A percentile compares a stretch with the other conserved stretches of the same genome.
phyloP scores from a whole-genome alignment of 2,888 invertebrate genomes.

The Sminthurinus aureus region DNA sequence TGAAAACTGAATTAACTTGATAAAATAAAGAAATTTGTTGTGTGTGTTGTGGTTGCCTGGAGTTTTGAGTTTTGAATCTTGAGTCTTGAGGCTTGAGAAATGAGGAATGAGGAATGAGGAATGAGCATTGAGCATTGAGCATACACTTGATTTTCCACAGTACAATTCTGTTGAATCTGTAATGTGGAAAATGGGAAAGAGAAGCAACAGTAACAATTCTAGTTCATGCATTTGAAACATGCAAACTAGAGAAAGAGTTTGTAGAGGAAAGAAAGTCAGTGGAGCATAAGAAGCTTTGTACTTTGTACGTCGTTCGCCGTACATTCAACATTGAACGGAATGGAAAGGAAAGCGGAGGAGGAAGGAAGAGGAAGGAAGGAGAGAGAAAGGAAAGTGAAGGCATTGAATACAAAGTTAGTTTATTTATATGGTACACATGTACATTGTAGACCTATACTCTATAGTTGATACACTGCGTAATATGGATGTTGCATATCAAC shows the following conservation, averaged over 20 bases:
- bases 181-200: not conserved
- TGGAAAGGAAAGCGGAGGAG: too few species aligned
- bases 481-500: too few species aligned
- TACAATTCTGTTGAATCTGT: not conserved
- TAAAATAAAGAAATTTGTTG: constrained; percentile 9
- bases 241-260: not conserved
- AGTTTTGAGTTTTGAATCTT: too few species aligned
- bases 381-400: too few species aligned
- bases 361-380: too few species aligned
- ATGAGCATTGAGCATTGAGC: not conserved
- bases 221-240: not conserved
- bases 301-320: too few species aligned
- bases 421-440: not conserved
- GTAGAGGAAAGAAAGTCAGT: not conserved
- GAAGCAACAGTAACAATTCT: not conserved
- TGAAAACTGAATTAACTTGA: constrained; percentile 10
- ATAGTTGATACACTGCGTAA: not conserved
- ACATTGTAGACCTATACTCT: not conserved
- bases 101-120: too few species aligned
- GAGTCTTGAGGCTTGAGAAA: too few species aligned
- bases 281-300: not conserved
- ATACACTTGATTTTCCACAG: constrained; percentile 7
- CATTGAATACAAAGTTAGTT: not conserved
- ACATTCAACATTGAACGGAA: too few species aligned
- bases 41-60: not conserved